Percentiles rank a stretch among this genome's conserved stretches.
Evolutionary conservation across 2,888 invertebrate species (phyloP).

Genomic region (Andrena fulva): DNA sequence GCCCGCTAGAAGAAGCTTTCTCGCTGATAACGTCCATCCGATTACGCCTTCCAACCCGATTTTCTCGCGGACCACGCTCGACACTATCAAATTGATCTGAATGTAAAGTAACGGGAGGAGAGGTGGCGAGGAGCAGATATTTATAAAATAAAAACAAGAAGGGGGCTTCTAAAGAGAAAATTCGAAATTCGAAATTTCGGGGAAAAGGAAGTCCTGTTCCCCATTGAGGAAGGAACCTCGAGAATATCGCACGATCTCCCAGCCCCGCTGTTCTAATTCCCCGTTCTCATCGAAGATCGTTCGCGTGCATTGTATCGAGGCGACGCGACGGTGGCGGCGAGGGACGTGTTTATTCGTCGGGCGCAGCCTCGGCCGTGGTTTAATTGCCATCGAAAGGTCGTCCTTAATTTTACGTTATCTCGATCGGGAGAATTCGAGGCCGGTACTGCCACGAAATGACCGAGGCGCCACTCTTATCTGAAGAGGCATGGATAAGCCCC

Average conservation of each 20-base stretch:
- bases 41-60: too few relatives aligned
- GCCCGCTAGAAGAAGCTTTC: neutral
- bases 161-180: neutral
- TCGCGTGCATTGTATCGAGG: constrained; percentile 38
- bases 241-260: neutral
- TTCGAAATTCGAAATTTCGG: neutral
- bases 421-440: constrained; percentile 68
- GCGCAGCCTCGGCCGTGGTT: constrained; percentile 57
- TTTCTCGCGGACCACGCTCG: too few relatives aligned
- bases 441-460: constrained; percentile 76
- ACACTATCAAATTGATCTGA: too few relatives aligned
- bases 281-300: constrained; percentile 1
- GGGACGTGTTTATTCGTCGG: constrained; percentile 36
- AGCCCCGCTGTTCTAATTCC: neutral
- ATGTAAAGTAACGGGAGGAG: too few relatives aligned
- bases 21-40: constrained; percentile 3
- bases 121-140: neutral
- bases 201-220: neutral
- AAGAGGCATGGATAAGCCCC: constrained; percentile 76
- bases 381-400: constrained; percentile 74
- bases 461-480: constrained; percentile 81
- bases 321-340: neutral
- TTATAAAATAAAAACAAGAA: neutral
- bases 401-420: constrained; percentile 73
- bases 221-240: neutral